Conservation (phyloP, 1,140 invertebrate genomes). For the Sarcophaga bullata region DNA sequence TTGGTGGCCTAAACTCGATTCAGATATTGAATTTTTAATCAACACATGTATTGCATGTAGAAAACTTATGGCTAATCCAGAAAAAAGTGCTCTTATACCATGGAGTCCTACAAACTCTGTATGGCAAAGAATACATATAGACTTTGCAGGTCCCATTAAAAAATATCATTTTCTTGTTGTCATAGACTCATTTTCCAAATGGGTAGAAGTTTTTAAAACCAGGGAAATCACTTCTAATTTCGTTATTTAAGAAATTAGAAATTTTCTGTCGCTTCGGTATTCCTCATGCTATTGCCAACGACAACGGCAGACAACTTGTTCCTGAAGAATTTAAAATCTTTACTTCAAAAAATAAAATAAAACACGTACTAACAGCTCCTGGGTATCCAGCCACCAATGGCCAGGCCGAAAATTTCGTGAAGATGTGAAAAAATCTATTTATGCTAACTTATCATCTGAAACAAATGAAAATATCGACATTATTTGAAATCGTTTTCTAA, state of each 20-base stretch:
- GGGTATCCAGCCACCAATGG: neutral
- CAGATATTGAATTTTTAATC: slow-evolving; percentile 18
- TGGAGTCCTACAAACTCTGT: neutral
- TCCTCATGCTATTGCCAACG: too few species aligned
- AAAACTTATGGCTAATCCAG: neutral
- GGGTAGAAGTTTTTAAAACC: neutral
- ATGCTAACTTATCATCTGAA: slow-evolving; percentile 33
- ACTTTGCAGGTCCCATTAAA: neutral
- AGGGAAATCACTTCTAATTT: neutral
- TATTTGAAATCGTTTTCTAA: slow-evolving; percentile 33
- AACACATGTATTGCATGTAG: neutral
- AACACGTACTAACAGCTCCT: neutral
- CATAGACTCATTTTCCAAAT: neutral
- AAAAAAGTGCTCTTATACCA: neutral
- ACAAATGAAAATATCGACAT: slow-evolving; percentile 33
- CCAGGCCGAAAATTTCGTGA: slow-evolving; percentile 22
- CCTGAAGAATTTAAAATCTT: slow-evolving; percentile 39
- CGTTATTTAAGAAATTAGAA: neutral
- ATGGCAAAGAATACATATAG: slow-evolving; percentile 23
- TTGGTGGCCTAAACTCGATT: slow-evolving; percentile 40
- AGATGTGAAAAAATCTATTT: slow-evolving; percentile 40
- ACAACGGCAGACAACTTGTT: slow-evolving; percentile 37
- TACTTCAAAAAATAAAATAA: neutral
- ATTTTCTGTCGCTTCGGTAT: neutral
- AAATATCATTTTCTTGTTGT: neutral